phyloP scores from a whole-genome alignment of 2,888 invertebrate genomes.

The Euplagia quadripunctaria region DNA sequence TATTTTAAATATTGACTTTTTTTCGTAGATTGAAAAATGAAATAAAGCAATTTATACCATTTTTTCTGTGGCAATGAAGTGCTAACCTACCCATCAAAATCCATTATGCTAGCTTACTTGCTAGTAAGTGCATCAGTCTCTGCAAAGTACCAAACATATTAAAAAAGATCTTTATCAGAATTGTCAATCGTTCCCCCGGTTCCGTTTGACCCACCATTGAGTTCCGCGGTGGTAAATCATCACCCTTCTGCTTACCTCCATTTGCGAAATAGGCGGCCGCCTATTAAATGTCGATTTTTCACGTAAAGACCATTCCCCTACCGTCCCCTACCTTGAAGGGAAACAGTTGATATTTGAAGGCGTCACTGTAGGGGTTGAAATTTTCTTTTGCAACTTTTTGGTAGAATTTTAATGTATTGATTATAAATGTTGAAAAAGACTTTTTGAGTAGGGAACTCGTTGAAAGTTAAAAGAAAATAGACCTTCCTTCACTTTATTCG shows the following conservation, averaged over 20 bases:
- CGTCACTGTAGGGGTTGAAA: slow-evolving; percentile 40
- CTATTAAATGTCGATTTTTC: slow-evolving; percentile 86
- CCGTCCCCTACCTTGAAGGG: slow-evolving; percentile 48
- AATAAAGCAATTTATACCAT: too few relatives aligned
- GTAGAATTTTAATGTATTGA: slow-evolving; percentile 46
- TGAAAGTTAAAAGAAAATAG: neutral
- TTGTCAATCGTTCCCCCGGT: slow-evolving; percentile 37
- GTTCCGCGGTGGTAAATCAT: slow-evolving; percentile 64
- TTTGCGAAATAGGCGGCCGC: slow-evolving; percentile 73
- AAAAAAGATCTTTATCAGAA: slow-evolving; percentile 37
- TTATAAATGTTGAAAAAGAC: slow-evolving; percentile 23
- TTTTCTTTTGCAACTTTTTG: slow-evolving; percentile 45
- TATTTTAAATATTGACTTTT: too few relatives aligned
- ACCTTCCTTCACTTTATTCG: neutral
- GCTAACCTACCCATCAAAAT: too few relatives aligned
- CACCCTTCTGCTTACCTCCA: slow-evolving; percentile 67
- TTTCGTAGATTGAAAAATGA: too few relatives aligned
- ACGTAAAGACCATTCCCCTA: slow-evolving; percentile 61
- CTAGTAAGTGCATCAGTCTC: neutral
- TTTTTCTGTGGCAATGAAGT: too few relatives aligned
- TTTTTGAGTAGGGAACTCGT: slow-evolving; percentile 12
- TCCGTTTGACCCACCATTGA: slow-evolving; percentile 52
- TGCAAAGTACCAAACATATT: slow-evolving; percentile 22
- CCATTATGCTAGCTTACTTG: neutral
- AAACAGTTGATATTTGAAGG: slow-evolving; percentile 67